Evolutionary conservation across 2,113 vertebrate species (phyloP).

Genomic region (Tragelaphus imberbis): DNA sequence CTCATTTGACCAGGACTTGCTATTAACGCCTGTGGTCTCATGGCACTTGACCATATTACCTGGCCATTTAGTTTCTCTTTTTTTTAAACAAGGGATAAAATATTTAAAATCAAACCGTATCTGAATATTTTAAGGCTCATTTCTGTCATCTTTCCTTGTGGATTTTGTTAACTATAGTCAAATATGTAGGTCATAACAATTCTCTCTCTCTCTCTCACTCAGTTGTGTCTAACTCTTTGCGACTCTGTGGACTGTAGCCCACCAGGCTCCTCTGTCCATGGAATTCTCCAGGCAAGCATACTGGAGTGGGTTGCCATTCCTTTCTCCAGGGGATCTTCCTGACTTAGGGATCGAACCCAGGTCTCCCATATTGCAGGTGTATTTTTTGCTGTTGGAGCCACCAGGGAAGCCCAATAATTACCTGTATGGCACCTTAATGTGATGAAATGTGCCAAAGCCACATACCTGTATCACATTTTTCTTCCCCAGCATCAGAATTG

Average conservation of each 20-base stretch:
- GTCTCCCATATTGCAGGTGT: not conserved
- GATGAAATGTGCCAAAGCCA: not conserved
- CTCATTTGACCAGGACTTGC: not conserved
- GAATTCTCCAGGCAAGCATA: not conserved
- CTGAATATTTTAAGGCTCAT: not conserved
- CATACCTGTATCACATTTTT: not conserved
- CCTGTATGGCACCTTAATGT: not conserved
- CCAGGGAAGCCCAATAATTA: not conserved
- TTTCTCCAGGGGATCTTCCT: not conserved
- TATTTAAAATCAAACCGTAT: not conserved
- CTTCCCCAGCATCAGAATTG: not conserved
- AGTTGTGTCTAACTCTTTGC: accelerated
- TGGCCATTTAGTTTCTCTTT: not conserved
- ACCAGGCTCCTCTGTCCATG: not conserved
- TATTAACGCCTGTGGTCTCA: not conserved
- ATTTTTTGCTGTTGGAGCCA: not conserved
- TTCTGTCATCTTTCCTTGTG: not conserved
- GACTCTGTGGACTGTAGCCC: not conserved
- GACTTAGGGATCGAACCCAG: not conserved
- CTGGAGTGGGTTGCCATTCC: not conserved
- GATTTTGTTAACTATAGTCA: not conserved
- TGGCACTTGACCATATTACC: not conserved
- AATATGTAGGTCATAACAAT: not conserved
- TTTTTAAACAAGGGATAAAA: not conserved
- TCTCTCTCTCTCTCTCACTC: not conserved